These are phyloP conservation scores for Cryptus viduatorius DNA, from an alignment of 2,888 invertebrate genomes.

Conservation along the genomic window DNA sequence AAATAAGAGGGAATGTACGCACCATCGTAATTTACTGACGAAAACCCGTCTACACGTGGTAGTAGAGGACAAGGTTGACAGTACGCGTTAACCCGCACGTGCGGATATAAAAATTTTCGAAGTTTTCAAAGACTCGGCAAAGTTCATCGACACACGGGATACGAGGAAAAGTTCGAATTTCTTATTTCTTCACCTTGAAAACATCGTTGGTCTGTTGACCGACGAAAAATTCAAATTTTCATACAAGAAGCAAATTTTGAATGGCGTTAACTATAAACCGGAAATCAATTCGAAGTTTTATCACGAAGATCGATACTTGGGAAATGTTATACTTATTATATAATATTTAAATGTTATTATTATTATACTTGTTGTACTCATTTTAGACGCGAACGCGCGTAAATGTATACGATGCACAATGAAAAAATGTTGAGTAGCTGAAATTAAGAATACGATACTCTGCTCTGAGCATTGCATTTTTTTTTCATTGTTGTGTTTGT, in stretches of 20 bases:
- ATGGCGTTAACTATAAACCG: no score
- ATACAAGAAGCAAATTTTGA: no score
- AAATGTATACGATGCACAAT: not conserved
- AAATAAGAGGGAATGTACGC: slow-evolving; percentile 76
- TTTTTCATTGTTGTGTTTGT: no score
- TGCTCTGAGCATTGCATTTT: not conserved
- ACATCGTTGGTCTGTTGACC: not conserved
- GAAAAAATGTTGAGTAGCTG: not conserved
- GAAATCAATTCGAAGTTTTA: no score
- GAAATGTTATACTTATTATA: no score
- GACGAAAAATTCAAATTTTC: not conserved
- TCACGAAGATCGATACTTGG: no score
- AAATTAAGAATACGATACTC: not conserved
- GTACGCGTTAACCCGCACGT: slow-evolving; percentile 8
- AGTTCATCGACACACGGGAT: not conserved
- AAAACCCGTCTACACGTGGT: not conserved
- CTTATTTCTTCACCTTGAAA: not conserved
- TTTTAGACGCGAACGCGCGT: no score
- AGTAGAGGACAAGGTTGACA: slow-evolving; percentile 14
- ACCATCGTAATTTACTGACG: slow-evolving; percentile 51
- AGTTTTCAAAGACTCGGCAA: slow-evolving; percentile 7
- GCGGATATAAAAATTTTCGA: not conserved
- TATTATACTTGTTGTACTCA: no score
- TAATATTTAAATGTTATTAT: no score
- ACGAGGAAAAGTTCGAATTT: no score